These are phyloP conservation scores for Megaptera novaeangliae DNA, from an alignment of 2,113 vertebrate genomes.

Conservation along the genomic window DNA sequence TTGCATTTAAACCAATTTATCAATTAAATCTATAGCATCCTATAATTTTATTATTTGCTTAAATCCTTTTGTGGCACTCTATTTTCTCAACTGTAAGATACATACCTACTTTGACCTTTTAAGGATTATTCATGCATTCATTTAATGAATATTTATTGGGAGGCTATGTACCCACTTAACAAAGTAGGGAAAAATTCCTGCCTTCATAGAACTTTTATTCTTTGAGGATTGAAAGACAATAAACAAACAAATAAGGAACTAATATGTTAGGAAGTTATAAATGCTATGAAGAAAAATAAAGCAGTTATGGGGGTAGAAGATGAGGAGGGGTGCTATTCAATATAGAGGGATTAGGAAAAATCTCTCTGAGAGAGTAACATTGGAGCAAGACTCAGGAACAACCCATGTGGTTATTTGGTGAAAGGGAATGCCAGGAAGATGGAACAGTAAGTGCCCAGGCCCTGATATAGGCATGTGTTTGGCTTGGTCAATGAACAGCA, in stretches of 20 bases:
- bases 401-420: not conserved
- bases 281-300: not conserved
- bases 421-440: not conserved
- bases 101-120: not conserved
- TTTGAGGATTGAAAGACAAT: not conserved
- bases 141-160: not conserved
- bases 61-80: not conserved
- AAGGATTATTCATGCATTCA: not conserved
- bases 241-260: not conserved
- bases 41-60: slow-evolving; percentile 10
- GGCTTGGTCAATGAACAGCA: not conserved
- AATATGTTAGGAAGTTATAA: not conserved
- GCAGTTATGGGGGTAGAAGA: not conserved
- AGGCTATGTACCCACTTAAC: not conserved
- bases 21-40: not conserved
- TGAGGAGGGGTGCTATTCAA: not conserved
- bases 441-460: not conserved
- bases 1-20: not conserved
- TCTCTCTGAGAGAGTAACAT: not conserved
- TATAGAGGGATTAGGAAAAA: not conserved
- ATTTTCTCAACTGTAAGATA: not conserved
- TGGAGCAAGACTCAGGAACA: not conserved
- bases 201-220: not conserved
- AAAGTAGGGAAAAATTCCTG: not conserved
- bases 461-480: not conserved